Evolutionary conservation across 1,140 invertebrate genomes (phyloP).

Genomic region (Drosophila bocki): DNA sequence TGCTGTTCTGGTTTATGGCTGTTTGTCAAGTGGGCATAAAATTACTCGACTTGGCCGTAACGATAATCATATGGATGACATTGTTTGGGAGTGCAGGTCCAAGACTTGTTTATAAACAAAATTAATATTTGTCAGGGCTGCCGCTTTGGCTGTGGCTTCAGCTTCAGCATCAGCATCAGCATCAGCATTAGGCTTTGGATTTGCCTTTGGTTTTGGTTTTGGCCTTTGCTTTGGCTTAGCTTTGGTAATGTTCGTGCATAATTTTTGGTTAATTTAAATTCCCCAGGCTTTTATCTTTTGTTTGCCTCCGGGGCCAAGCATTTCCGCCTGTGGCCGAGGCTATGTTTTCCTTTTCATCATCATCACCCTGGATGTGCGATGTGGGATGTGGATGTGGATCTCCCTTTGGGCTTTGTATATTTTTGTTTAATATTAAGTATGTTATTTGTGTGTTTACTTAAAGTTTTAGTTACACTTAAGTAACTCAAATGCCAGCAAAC

Average conservation of each 20-base stretch:
- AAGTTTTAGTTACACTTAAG: slow-evolving; percentile 83
- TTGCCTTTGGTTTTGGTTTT: slow-evolving; percentile 8
- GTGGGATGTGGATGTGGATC: slow-evolving; percentile 15
- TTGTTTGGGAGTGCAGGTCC: slow-evolving; percentile 75
- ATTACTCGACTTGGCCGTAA: slow-evolving; percentile 74
- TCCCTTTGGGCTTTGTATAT: slow-evolving; percentile 67
- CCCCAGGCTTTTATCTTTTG: slow-evolving; percentile 79
- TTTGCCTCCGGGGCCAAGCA: slow-evolving; percentile 53
- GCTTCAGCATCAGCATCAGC: background rate
- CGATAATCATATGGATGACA: slow-evolving; percentile 82
- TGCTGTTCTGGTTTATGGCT: slow-evolving; percentile 71
- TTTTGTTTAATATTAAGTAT: slow-evolving; percentile 84
- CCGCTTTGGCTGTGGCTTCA: slow-evolving; percentile 16
- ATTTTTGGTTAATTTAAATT: slow-evolving; percentile 84
- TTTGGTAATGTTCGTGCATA: slow-evolving; percentile 82
- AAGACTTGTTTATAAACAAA: slow-evolving; percentile 71
- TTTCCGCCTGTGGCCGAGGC: slow-evolving; percentile 59
- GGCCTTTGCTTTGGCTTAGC: slow-evolving; percentile 9
- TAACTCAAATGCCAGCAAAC: slow-evolving; percentile 77
- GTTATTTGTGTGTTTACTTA: slow-evolving; percentile 83
- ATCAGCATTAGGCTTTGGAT: slow-evolving; percentile 4
- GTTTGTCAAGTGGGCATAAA: slow-evolving; percentile 79
- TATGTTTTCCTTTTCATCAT: slow-evolving; percentile 56
- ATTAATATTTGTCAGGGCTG: slow-evolving; percentile 83
- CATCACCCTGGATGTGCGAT: slow-evolving; percentile 30